phyloP scores from a whole-genome alignment of 2,888 invertebrate species.

The Drosophila infuscata region DNA sequence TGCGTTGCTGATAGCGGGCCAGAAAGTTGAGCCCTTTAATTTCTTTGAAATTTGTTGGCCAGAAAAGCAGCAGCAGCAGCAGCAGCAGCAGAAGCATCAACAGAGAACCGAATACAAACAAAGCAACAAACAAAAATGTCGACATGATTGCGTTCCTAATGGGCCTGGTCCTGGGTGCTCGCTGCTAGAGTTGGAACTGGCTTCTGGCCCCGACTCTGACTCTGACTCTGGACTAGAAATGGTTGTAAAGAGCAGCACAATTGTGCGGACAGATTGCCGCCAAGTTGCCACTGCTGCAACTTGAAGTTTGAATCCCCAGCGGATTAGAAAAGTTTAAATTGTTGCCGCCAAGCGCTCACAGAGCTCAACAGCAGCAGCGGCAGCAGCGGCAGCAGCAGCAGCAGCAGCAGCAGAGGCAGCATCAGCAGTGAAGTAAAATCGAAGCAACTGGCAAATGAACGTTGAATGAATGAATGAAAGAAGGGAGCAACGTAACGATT shows the following conservation, averaged over 20 bases:
- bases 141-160: constrained; percentile 78
- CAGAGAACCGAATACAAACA: constrained; percentile 58
- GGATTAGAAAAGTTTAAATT: constrained; percentile 82
- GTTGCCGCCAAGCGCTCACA: constrained; percentile 67
- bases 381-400: constrained; percentile 7
- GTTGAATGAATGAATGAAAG: constrained; percentile 71
- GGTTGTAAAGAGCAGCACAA: constrained; percentile 48
- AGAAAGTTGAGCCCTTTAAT: constrained; percentile 77
- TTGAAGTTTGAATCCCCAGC: constrained; percentile 79
- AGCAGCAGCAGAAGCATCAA: constrained; percentile 1
- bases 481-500: constrained; percentile 81
- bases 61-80: no score
- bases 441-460: constrained; percentile 73
- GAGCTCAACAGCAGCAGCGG: constrained; percentile 32
- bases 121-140: constrained; percentile 78
- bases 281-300: constrained; percentile 66
- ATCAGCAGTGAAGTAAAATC: constrained; percentile 61
- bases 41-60: constrained; percentile 78
- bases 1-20: constrained; percentile 75
- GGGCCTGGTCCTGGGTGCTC: constrained; percentile 35
- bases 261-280: constrained; percentile 76
- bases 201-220: constrained; percentile 7
- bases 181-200: constrained; percentile 5
- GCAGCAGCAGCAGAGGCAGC: not conserved
- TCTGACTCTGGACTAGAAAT: constrained; percentile 19